Base-by-base conservation (phyloP, 2,888 invertebrate species). In the Ramazzottius varieornatus region DNA sequence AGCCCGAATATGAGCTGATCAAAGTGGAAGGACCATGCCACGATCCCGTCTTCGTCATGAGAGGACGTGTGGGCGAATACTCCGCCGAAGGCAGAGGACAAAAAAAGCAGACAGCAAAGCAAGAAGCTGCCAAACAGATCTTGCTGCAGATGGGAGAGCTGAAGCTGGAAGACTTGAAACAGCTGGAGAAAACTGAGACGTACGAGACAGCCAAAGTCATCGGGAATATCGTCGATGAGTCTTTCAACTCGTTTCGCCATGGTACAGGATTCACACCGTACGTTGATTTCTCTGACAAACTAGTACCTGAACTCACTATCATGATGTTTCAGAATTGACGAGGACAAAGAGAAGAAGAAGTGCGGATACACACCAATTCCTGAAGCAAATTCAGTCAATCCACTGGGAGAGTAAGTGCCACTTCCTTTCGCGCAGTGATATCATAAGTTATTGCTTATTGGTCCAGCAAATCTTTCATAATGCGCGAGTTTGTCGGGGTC, bases 81-180 rank as follows among this genome's bases (percentile, higher is more conserved):
- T 24, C 8, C n/a, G 54, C 54, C 29, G 54, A 54, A 8, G 54
- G 54, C 29, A 16, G 20, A 4, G 54, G 54, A 4, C 29, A 16
- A 24, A 54, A 54, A 29, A 54, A 54, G 54, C 54, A 54, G 54
- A 54, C 54, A 4, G 54, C 54, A 4, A 54, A 54, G 54, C 54
- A 54, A 29, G 20, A 54, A 29, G 54, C 54, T 24, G 54, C 54
- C n/a, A 54, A 54, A 24, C 20, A 54, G 24, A 54, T 54, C 13
- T 24, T 54, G 20, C 29, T 54, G 54, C 16, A 13, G 29, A 54
- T 54, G 54, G 54, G 54, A 4, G 54, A 54, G 24, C 24, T 54
- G 29, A 54, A 24, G 4, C 20, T 54, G 54, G 54, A 54, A 24
- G 54, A 54, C 24, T 54, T 54, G 54, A 54, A 29, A 24, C 8